Conservation (phyloP, 2,888 invertebrate genomes). For the Scrobipalpa atriplicella region DNA sequence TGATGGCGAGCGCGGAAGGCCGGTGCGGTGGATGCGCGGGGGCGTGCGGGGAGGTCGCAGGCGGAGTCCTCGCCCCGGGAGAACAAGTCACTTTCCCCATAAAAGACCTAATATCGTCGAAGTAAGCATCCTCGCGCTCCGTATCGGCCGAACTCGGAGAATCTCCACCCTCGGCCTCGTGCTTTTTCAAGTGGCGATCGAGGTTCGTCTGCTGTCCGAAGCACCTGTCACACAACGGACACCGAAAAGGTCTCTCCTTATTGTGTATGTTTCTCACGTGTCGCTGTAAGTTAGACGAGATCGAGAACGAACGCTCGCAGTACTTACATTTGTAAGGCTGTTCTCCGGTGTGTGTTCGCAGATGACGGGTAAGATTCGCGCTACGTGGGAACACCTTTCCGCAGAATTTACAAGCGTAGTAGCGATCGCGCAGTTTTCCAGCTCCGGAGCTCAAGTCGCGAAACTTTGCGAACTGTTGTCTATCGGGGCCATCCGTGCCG, state of each 20-base stretch:
- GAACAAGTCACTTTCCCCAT: slow-evolving; percentile 92
- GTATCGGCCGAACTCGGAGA: slow-evolving; percentile 85
- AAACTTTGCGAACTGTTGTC: slow-evolving; percentile 87
- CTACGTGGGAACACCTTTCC: slow-evolving; percentile 98
- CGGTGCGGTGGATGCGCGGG: slow-evolving; percentile 46
- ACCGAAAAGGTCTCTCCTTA: slow-evolving; percentile 98
- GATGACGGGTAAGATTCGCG: slow-evolving; percentile 97
- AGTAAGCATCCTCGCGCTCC: slow-evolving; percentile 95
- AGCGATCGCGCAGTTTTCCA: slow-evolving; percentile 95
- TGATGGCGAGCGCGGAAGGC: slow-evolving; percentile 67
- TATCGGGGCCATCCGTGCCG: slow-evolving; percentile 83
- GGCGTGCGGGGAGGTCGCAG: slow-evolving; percentile 62
- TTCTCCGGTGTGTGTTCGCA: slow-evolving; percentile 99
- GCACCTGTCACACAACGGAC: slow-evolving; percentile 97
- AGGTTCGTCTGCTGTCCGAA: slow-evolving; percentile 99
- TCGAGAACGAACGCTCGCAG: slow-evolving; percentile 99
- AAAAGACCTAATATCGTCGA: slow-evolving; percentile 96
- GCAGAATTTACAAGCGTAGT: slow-evolving; percentile 98
- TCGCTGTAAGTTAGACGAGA: slow-evolving; percentile 98
- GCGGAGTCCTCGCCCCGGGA: slow-evolving; percentile 78
- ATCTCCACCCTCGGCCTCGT: slow-evolving; percentile 94
- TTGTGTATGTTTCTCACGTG: slow-evolving; percentile 99
- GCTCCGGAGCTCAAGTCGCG: slow-evolving; percentile 86
- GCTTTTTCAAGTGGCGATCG: slow-evolving; percentile 98
- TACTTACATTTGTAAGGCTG: slow-evolving; percentile 99